Conservation (phyloP, 2,113 vertebrate genomes). For the Bos javanicus region DNA sequence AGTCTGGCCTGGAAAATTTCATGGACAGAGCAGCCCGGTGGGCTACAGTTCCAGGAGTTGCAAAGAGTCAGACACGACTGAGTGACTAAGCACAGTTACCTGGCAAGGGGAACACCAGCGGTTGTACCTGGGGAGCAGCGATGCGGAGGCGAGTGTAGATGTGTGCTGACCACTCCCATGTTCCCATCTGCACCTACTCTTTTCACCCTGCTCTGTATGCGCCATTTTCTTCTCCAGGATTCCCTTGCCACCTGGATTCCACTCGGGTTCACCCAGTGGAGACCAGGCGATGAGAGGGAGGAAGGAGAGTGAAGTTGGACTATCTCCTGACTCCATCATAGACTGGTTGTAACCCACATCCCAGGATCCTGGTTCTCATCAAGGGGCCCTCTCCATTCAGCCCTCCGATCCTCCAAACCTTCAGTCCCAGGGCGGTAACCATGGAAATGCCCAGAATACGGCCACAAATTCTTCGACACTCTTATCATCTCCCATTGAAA, state of each 20-base stretch:
- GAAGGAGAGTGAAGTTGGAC: background rate
- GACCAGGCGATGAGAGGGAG: background rate
- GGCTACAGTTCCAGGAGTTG: background rate
- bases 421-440: background rate
- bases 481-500: background rate
- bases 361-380: background rate
- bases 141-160: background rate
- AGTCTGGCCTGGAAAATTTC: background rate
- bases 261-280: background rate
- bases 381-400: background rate
- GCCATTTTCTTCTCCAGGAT: background rate
- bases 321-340: background rate
- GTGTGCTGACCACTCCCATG: background rate
- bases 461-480: background rate
- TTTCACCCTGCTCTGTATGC: background rate
- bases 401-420: background rate
- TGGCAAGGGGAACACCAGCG: background rate
- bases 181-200: background rate
- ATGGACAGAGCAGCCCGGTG: background rate
- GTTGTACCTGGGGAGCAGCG: fast-evolving
- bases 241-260: background rate
- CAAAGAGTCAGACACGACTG: background rate
- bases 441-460: background rate
- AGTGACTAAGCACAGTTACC: background rate
- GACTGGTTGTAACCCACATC: background rate